phyloP scores from a whole-genome alignment of 2,888 invertebrate species.

The Cerastis leucographa region DNA sequence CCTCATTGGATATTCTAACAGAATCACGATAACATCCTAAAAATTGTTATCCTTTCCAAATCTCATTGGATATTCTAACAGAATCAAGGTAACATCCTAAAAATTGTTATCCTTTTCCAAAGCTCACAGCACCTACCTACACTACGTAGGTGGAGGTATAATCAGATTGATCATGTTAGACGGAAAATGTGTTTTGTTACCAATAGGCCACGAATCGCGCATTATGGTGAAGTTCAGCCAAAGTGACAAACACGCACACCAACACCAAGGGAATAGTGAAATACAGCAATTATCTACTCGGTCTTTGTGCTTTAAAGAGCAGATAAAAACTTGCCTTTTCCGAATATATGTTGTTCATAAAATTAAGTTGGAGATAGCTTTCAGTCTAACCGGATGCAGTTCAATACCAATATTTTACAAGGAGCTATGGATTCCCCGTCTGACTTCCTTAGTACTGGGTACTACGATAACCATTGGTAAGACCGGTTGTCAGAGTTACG shows the following conservation, averaged over 20 bases:
- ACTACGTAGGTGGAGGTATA: not conserved
- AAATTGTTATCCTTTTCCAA: not conserved
- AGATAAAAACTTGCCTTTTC: not conserved
- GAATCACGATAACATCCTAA: not conserved
- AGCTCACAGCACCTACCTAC: not conserved
- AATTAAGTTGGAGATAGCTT: too few relatives aligned
- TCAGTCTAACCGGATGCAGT: too few relatives aligned
- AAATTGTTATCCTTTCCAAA: not conserved
- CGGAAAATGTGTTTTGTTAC: not conserved
- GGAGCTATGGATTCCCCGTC: too few relatives aligned
- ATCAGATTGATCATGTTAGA: not conserved
- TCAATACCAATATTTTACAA: too few relatives aligned
- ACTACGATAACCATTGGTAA: too few relatives aligned
- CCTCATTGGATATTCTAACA: slow-evolving; percentile 25
- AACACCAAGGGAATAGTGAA: not conserved
- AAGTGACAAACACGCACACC: not conserved
- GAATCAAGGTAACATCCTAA: not conserved
- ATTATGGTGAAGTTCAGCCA: not conserved
- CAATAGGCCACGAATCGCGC: not conserved
- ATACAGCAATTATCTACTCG: not conserved
- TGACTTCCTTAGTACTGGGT: too few relatives aligned
- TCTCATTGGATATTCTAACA: slow-evolving; percentile 26
- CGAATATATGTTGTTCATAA: too few relatives aligned
- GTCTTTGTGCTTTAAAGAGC: not conserved
- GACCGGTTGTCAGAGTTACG: too few relatives aligned